These are phyloP conservation scores for Micronisus gabar DNA, from an alignment of 2,113 vertebrate species.

Conservation along the genomic window DNA sequence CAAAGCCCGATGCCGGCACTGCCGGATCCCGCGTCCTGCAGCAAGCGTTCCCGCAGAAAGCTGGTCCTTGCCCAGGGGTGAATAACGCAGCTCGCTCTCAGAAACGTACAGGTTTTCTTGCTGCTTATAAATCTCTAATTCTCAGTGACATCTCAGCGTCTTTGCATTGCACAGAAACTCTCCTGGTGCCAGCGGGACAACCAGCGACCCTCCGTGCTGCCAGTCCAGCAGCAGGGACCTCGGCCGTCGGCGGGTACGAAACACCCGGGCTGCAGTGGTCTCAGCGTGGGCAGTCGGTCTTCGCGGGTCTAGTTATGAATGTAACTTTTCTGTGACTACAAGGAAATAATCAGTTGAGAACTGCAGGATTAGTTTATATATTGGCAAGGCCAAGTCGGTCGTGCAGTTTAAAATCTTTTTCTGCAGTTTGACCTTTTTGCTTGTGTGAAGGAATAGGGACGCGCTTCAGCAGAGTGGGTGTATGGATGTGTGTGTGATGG, in stretches of 20 bases:
- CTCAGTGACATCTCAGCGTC: neutral
- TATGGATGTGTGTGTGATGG: accelerated
- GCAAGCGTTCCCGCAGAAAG: accelerated
- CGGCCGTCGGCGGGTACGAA: accelerated
- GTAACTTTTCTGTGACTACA: neutral
- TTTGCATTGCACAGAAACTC: neutral
- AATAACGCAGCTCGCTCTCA: neutral
- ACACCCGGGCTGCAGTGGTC: neutral
- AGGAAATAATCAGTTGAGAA: neutral
- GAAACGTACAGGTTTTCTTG: neutral
- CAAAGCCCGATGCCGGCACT: neutral
- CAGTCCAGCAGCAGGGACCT: neutral
- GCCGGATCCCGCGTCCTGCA: neutral
- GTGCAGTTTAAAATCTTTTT: neutral
- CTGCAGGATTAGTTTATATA: neutral
- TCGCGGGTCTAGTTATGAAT: neutral
- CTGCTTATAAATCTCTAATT: neutral
- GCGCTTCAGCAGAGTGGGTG: neutral
- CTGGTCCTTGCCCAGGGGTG: neutral
- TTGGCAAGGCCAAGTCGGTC: neutral
- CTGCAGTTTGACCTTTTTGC: neutral
- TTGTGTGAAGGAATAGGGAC: neutral
- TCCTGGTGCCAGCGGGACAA: neutral
- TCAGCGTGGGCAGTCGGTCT: accelerated
- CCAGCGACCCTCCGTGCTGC: neutral